Conservation (phyloP, 2,113 vertebrate species). For the Passer montanus region DNA sequence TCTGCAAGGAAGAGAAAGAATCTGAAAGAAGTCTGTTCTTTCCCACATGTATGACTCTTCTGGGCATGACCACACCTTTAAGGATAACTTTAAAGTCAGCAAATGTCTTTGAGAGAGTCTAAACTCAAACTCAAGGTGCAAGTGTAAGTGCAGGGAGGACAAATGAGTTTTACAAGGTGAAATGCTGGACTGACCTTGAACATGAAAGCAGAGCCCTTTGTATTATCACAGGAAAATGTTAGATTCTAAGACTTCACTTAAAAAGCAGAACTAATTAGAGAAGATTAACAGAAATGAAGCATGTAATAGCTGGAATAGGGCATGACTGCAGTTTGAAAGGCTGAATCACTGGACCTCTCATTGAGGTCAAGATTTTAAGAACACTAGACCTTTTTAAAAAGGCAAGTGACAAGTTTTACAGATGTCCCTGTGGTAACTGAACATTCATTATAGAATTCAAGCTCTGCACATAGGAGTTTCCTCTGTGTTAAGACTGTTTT, state of each 20-base stretch:
- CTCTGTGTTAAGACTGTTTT: not conserved
- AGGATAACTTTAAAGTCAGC: not conserved
- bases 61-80: not conserved
- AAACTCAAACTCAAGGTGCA: not conserved
- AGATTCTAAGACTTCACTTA: constrained; percentile 12
- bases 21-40: not conserved
- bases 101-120: not conserved
- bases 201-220: constrained; percentile 4
- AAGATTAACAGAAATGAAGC: constrained; percentile 58
- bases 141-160: not conserved
- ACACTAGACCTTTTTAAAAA: not conserved
- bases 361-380: constrained; percentile 8
- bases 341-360: not conserved
- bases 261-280: constrained; percentile 67
- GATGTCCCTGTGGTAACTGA: not conserved
- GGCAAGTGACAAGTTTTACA: not conserved
- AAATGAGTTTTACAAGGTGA: not conserved
- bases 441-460: not conserved
- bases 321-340: not conserved
- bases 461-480: not conserved
- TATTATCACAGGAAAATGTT: constrained; percentile 27
- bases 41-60: not conserved
- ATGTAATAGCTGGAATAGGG: constrained; percentile 52
- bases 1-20: not conserved
- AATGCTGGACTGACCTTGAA: constrained; percentile 18